phyloP scores from a whole-genome alignment of 1,140 invertebrate genomes.

The Drosophila sturtevanti region DNA sequence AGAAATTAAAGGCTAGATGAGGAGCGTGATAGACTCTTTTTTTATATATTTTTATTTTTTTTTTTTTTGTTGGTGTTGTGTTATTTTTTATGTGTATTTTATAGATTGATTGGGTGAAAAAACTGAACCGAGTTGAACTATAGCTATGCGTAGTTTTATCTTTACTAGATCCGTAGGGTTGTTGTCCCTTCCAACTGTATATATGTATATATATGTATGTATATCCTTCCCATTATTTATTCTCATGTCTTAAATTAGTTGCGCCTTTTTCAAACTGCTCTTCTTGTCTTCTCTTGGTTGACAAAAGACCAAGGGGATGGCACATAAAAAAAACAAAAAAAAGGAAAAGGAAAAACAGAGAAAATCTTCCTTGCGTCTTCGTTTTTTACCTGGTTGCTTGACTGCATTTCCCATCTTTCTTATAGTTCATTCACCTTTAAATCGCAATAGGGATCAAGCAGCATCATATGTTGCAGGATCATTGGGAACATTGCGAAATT shows the following conservation, averaged over 20 bases:
- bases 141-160: conserved; percentile 12
- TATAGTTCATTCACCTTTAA: conserved; percentile 54
- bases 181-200: not conserved
- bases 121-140: conserved; percentile 13
- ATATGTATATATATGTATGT: no score
- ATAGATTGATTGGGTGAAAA: conserved; percentile 56
- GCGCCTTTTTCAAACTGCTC: conserved; percentile 33
- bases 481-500: not conserved
- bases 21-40: conserved; percentile 61
- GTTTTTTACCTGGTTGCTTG: conserved; percentile 52
- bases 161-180: conserved; percentile 34
- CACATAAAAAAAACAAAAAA: not conserved
- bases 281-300: conserved; percentile 39
- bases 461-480: conserved; percentile 20
- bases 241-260: conserved; percentile 52
- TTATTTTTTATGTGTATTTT: conserved; percentile 2
- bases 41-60: no score
- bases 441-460: conserved; percentile 17
- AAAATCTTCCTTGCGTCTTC: not conserved
- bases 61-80: not conserved
- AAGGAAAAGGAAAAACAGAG: conserved; percentile 18
- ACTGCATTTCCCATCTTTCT: conserved; percentile 40
- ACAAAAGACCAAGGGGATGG: conserved; percentile 44
- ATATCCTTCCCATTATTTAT: conserved; percentile 41
- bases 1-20: conserved; percentile 69